A percentile compares a stretch with the other conserved stretches of the same genome.
Evolutionary conservation across 2,113 vertebrate species (phyloP).

Genomic region (Strigops habroptila): DNA sequence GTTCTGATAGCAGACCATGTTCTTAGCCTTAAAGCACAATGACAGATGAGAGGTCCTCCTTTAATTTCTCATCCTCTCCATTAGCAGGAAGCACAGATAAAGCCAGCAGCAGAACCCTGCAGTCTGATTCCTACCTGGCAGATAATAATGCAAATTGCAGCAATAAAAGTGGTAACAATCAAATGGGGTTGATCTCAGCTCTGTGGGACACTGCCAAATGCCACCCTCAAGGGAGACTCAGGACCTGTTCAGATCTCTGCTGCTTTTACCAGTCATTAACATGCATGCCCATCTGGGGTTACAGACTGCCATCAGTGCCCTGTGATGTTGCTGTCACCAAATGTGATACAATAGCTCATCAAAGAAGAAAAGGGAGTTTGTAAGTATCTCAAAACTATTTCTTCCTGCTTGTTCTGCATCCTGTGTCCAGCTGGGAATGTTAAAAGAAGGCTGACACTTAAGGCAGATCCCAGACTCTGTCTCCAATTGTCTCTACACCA

Average conservation of each 20-base stretch:
- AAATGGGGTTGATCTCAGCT: background rate
- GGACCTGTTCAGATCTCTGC: background rate
- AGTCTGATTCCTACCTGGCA: background rate
- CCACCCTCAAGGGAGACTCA: background rate
- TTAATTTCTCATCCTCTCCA: background rate
- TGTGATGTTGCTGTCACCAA: background rate
- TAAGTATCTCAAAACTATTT: background rate
- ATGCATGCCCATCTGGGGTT: background rate
- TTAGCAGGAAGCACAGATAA: background rate
- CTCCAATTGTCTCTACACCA: background rate
- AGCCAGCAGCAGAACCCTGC: background rate
- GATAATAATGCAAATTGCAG: background rate
- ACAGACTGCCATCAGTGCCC: background rate
- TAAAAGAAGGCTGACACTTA: background rate
- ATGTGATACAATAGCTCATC: background rate
- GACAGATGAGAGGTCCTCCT: constrained; percentile 10
- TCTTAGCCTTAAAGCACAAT: background rate
- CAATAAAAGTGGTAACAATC: background rate
- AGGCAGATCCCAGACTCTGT: background rate
- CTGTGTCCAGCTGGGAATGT: background rate
- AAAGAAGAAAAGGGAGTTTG: background rate
- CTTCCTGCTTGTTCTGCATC: background rate
- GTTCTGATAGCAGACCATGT: background rate
- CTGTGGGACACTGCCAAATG: background rate
- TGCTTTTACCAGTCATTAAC: background rate